phyloP scores from a whole-genome alignment of 2,797 vertebrate genomes.

The Aulostomus chinensis region DNA sequence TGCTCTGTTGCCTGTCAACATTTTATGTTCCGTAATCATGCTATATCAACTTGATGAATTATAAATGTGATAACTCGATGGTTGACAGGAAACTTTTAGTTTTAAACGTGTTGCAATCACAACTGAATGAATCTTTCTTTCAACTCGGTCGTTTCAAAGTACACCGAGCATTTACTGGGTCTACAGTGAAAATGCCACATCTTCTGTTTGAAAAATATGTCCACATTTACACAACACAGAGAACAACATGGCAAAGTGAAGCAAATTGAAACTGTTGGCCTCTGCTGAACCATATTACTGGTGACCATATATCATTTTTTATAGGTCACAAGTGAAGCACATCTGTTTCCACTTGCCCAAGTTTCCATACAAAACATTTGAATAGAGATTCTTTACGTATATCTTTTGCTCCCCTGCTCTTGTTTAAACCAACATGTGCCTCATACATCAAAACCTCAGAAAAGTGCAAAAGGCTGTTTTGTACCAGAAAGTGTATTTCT shows the following conservation, averaged over 20 bases:
- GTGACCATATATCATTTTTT: conserved; percentile 96
- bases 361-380: conserved; percentile 91
- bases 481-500: conserved; percentile 24
- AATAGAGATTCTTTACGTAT: conserved; percentile 82
- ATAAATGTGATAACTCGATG: conserved; percentile 32
- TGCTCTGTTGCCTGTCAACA: conserved; percentile 26
- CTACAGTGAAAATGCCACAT: conserved; percentile 66
- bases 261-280: conserved; percentile 95
- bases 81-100: conserved; percentile 33
- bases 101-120: conserved; percentile 69
- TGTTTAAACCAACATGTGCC: conserved; percentile 63
- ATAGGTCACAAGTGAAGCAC: conserved; percentile 91
- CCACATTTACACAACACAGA: conserved; percentile 92
- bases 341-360: conserved; percentile 97
- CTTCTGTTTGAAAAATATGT: conserved; percentile 90
- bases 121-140: conserved; percentile 74
- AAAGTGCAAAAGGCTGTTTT: conserved; percentile 21
- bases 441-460: conserved; percentile 58
- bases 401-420: conserved; percentile 49
- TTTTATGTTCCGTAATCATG: conserved; percentile 26
- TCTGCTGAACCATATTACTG: conserved; percentile 90
- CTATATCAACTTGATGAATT: conserved; percentile 46
- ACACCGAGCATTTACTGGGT: conserved; percentile 18
- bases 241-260: conserved; percentile 89
- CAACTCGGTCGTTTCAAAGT: conserved; percentile 42